Base-by-base conservation (phyloP, 2,113 vertebrate species). In the Apaloderma vittatum region DNA sequence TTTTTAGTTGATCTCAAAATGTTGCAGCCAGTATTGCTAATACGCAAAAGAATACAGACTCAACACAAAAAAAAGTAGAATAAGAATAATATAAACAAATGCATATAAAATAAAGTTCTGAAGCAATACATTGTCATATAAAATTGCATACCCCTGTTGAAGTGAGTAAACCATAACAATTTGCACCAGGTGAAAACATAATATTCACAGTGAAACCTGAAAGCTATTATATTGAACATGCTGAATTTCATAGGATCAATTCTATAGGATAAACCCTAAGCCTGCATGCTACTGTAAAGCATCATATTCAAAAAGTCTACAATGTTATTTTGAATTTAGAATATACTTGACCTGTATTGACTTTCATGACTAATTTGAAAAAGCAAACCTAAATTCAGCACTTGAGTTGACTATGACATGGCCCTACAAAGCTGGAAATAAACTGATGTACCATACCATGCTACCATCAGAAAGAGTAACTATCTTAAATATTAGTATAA, bases 401-500 rank as follows among this genome's bases (percentile, higher is more conserved):
- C 74, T 87, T 68, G 58, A 59, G 6, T 16, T 63, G 46, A 45
- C 34, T 74, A 12, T 16, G 72, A 75, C 40, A 51, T 3, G 26
- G 37, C 37, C 54, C 72, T 29, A 9, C 4, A 8, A 26, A 86
- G 82, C 0, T 80, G 82, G 75, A 94, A 84, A 85, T 29, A 75
- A 78, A 78, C 65, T 8, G 30, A 75, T 67, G 40, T 36, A 32
- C 65, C 55, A 22, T 10, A 66, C 46, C 36, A 62, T 4, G 49
- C 46, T 93, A 67, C 61, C 68, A 43, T n/a, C 77, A 72, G 65
- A 57, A 72, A 75, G 45, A 89, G 16, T 43, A 81, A 89, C 61
- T 65, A 68, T 37, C 57, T 85, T 54, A 83, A 94, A 94, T 70
- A 90, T 40, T 22, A 65, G 70, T 65, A 55, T 55, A 94, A 91